Evolutionary conservation across 2,113 vertebrate genomes (phyloP).

Genomic region (Eonycteris spelaea): DNA sequence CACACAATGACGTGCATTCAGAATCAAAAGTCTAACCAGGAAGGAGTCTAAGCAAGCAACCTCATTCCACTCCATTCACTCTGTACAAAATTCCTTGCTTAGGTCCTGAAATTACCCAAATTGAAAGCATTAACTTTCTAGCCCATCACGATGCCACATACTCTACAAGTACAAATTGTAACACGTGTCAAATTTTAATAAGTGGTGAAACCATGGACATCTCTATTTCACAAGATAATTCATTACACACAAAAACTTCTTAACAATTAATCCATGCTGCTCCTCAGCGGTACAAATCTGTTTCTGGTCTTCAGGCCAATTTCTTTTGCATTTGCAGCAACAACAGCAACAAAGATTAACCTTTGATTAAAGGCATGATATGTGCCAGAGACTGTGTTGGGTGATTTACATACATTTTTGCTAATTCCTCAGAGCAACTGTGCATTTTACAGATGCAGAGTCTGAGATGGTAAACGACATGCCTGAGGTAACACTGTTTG

Average conservation of each 20-base stretch:
- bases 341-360: slow-evolving; percentile 20
- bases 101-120: neutral
- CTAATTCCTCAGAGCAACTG: slow-evolving; percentile 45
- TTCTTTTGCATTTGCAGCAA: slow-evolving; percentile 8
- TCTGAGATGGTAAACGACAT: neutral
- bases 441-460: slow-evolving; percentile 19
- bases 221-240: neutral
- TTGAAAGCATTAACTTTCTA: neutral
- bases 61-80: neutral
- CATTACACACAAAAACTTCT: neutral
- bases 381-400: slow-evolving; percentile 15
- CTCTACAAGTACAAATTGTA: neutral
- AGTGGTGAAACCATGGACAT: neutral
- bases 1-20: neutral
- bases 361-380: neutral
- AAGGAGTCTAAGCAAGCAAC: neutral
- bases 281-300: neutral
- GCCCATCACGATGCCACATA: neutral
- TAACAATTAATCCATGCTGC: neutral
- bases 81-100: neutral
- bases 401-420: slow-evolving; percentile 28
- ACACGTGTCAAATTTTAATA: neutral
- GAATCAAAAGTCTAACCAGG: neutral
- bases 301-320: slow-evolving; percentile 38
- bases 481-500: neutral